Base-by-base conservation (phyloP, 2,797 vertebrate genomes). In the Lepidocolaptes lacrymiger region DNA sequence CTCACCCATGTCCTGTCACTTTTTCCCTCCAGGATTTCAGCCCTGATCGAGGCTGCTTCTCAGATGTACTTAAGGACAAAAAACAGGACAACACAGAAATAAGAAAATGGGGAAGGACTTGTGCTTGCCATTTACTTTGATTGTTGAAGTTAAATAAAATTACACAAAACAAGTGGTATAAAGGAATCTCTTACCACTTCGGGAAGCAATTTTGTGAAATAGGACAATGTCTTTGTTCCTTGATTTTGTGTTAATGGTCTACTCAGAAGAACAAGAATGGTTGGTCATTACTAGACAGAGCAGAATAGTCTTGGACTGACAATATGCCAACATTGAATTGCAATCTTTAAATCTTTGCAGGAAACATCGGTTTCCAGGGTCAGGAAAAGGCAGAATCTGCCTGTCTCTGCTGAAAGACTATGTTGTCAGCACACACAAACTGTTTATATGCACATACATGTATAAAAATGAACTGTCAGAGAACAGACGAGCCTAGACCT, bases 21-120 rank as follows among this genome's bases (percentile, higher is more conserved):
- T 94, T 74, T 97, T 96, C 75, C 78, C 46, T 96, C 48, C 93
- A 93, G 71, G 87, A 34, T 41, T 44, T 88, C 67, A 89, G 76
- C 23, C 67, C 36, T 69, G 3, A 28, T 73, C 80, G 15, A 73
- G 13, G 22, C 49, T 27, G 62, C 46, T 66, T 68, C 39, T 86
- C 56, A 78, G 20, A 71, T 5, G 12, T 32, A 52, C n/a, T 76
- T n/a, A 36, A 66, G 55, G 20, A 51, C 18, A 75, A 27, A 36
- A 52, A 10, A 9, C 34, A 68, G 56, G 43, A 71, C 19, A 63
- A 59, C 52, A 72, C 6, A 90, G 88, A 73, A 80, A 73, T 20
- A 51, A 68, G 41, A 51, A 34, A 28, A 85, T 87, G 79, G 64
- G 52, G 74, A 79, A 93, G 43, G 49, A 61, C 9, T 21, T 17